Base-by-base conservation (phyloP, 2,888 invertebrate genomes). In the Drosophila flavopinicola region DNA sequence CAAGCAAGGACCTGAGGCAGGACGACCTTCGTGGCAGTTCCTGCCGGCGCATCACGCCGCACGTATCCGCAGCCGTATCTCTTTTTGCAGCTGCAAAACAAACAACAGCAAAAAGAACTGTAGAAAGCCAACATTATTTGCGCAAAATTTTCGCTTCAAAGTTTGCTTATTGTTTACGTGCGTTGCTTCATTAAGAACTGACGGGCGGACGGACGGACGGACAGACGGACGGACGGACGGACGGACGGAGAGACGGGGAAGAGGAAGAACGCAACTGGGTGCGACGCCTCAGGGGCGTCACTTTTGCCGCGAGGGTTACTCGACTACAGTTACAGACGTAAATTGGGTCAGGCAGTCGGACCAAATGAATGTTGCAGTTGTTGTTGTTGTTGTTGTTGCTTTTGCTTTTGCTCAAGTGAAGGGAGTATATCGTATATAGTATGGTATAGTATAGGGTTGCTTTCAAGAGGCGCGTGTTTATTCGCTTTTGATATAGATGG, bases 91-190 rank as follows among this genome's bases (percentile, higher is more conserved):
- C 49, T 54, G n/a, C n/a, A n/a, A n/a, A 57, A 61, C 49, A 64
- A 59, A 37, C 56, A 71, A 53, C 49, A 68, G 13, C 23, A 67
- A 29, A 15, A 32, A 54, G 17, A 53, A 69, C 54, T 64, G 52
- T 64, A 60, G 39, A 54, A 75, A 71, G 61, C 77, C 87, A 76
- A 73, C 71, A 85, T 84, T 82, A 82, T 82, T 82, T 84, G 85
- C 74, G 85, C 80, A 79, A 82, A 82, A 82, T 82, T 79, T 82
- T 82, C 80, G 84, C 80, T 84, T 74, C 86, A 80, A 80, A 80
- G 80, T 80, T 80, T 80, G 86, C 80, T 80, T 80, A 80, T 80
- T 80, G 80, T 80, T 80, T 80, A 80, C 80, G 80, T 80, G 80
- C 80, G 80, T 86, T 86, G 80, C 80, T 80, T 80, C 80, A 80